phyloP scores from a whole-genome alignment of 2,113 vertebrate species.

The Girardinichthys multiradiatus region DNA sequence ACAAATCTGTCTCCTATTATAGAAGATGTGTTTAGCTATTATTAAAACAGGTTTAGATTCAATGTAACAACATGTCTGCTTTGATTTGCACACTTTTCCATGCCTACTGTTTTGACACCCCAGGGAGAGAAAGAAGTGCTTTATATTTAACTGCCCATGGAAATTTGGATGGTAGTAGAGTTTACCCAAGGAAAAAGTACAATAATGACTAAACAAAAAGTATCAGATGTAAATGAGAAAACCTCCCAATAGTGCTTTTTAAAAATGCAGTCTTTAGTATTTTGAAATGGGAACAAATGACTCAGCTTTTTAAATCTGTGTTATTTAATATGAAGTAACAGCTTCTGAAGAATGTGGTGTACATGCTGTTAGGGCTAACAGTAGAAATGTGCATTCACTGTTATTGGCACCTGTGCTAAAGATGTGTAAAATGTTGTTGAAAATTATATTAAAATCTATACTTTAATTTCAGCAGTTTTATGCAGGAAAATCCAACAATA shows the following conservation, averaged over 20 bases:
- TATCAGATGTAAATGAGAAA: neutral
- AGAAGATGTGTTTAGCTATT: slow-evolving; percentile 17
- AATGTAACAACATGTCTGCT: slow-evolving; percentile 31
- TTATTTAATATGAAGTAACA: neutral
- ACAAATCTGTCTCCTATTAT: slow-evolving; percentile 4
- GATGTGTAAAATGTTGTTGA: neutral
- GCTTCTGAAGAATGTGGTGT: neutral
- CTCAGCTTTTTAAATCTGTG: neutral
- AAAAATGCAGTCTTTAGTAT: neutral
- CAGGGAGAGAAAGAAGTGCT: slow-evolving; percentile 19
- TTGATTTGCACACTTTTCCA: slow-evolving; percentile 50
- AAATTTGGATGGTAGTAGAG: slow-evolving; percentile 39
- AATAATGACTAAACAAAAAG: slow-evolving; percentile 23
- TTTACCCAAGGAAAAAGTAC: slow-evolving; percentile 34
- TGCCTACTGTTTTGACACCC: slow-evolving; percentile 25
- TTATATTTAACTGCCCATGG: slow-evolving; percentile 46
- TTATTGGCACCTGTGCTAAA: neutral
- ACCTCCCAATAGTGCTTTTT: neutral
- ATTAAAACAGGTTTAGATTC: slow-evolving; percentile 19
- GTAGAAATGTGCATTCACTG: neutral
- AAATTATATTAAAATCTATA: neutral
- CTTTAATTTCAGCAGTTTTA: neutral
- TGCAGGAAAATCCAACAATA: too few species aligned
- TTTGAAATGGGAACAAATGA: neutral
- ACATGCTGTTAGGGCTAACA: neutral